Base-by-base conservation (phyloP, 2,888 invertebrate genomes). In the Papilio elwesi region DNA sequence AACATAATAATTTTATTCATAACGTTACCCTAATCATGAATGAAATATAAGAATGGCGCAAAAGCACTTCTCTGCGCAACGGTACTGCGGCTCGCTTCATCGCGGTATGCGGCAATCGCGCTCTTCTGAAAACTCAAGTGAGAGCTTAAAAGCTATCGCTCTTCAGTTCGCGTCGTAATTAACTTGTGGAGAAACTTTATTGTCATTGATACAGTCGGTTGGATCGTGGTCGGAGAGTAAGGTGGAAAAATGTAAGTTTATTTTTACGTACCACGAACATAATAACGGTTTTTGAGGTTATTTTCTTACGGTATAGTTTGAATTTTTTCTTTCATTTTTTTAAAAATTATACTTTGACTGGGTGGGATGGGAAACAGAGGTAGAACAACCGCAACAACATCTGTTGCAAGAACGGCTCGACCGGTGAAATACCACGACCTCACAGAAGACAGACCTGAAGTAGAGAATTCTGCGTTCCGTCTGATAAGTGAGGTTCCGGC, bases 1-100 rank as follows among this genome's bases (percentile, higher is more conserved):
- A 55, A 16, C 53, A 47, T 68, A 52, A 63, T 62, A 43, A 48
- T 68, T 63, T 53, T 68, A 63, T 53, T n/a, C 66, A 16, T 67
- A 70, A 68, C 38, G 8, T 63, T 68, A 49, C 68, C 16, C 16
- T n/a, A 47, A 57, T 10, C 59, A 69, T 73, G 73, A 73, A 73
- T 73, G 73, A 66, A 57, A 57, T 68, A 63, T 47, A 2, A 64
- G 59, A 69, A 48, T 74, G 77, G 77, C 78, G 78, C 83, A 85
- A 80, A 78, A 85, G 76, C 80, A 77, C 67, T 87, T 90, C 76
- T 89, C 87, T 80, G 55, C 80, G 78, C 85, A 90, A 90, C 76
- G 67, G 84, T 88, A 93, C 92, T 93, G 93, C 93, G 89, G 91
- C 90, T 89, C 83, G 80, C 75, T 78, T 83, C 87, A 88, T 88